Percentiles rank a stretch among this genome's conserved stretches.
Conservation (phyloP, 1,140 invertebrate species). For the Periplaneta americana region DNA sequence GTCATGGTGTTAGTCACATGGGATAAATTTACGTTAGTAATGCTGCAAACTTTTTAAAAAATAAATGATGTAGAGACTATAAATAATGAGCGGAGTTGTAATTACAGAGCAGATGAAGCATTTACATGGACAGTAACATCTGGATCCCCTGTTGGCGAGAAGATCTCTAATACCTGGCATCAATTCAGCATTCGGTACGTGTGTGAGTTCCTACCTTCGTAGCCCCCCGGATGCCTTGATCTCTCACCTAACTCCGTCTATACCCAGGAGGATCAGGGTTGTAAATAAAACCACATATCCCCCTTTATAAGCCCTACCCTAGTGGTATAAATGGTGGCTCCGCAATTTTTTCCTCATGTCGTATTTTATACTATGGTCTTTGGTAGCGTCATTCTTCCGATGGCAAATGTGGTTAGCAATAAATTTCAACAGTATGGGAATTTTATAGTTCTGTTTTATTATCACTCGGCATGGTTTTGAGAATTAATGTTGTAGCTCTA, state of each 20-base stretch:
- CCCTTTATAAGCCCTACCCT: not conserved
- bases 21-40: no score
- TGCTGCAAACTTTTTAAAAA: no score
- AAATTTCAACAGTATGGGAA: not conserved
- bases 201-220: not conserved
- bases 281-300: not conserved
- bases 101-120: not conserved
- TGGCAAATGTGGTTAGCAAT: not conserved
- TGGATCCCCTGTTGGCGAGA: not conserved
- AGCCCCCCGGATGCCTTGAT: not conserved
- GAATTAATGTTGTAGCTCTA: not conserved
- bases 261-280: not conserved
- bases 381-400: not conserved
- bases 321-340: not conserved
- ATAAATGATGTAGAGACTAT: not conserved
- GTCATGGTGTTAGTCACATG: no score
- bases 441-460: not conserved
- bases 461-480: not conserved
- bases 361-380: not conserved
- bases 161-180: not conserved
- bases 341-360: not conserved
- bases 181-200: not conserved
- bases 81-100: not conserved
- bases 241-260: not conserved
- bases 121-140: not conserved